Evolutionary conservation across 2,113 vertebrate species (phyloP).

Genomic region (Syrrhaptes paradoxus): DNA sequence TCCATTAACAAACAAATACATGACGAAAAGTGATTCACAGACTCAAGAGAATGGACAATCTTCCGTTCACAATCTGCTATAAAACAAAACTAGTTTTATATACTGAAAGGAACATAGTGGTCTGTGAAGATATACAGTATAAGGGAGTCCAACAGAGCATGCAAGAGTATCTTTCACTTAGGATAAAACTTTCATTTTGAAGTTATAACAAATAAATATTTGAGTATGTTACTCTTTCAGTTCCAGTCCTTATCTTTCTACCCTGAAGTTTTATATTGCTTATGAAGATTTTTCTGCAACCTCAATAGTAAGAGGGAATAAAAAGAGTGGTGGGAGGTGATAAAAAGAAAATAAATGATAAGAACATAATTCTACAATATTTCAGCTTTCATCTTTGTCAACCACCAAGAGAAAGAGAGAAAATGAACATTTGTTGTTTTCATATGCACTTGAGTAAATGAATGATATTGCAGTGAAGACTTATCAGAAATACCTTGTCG

Average conservation of each 20-base stretch:
- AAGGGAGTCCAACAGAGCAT: background rate
- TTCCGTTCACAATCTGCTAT: background rate
- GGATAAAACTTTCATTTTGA: conserved; percentile 12
- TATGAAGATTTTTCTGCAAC: conserved; percentile 33
- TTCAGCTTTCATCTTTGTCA: conserved; percentile 57
- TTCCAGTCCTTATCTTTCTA: conserved; percentile 2
- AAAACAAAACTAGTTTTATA: background rate
- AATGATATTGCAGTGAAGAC: background rate
- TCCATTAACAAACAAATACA: background rate
- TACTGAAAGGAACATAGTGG: background rate
- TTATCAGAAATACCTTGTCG: conserved; percentile 42
- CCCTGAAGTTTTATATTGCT: conserved; percentile 20
- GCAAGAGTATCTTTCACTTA: background rate
- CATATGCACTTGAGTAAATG: conserved; percentile 31
- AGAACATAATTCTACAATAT: conserved; percentile 24
- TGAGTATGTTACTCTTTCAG: background rate
- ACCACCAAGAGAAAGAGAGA: background rate
- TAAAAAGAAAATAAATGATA: conserved; percentile 53
- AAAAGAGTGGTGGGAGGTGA: conserved; percentile 41
- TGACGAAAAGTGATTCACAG: background rate
- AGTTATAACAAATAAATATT: conserved; percentile 13
- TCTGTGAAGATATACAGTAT: background rate
- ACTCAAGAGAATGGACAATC: background rate
- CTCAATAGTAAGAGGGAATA: conserved; percentile 14
- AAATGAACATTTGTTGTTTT: conserved; percentile 48